Percentiles rank a stretch among this genome's conserved stretches.
These are phyloP conservation scores for Eristalis intricaria DNA, from an alignment of 2,888 invertebrate species.

Conservation along the genomic window DNA sequence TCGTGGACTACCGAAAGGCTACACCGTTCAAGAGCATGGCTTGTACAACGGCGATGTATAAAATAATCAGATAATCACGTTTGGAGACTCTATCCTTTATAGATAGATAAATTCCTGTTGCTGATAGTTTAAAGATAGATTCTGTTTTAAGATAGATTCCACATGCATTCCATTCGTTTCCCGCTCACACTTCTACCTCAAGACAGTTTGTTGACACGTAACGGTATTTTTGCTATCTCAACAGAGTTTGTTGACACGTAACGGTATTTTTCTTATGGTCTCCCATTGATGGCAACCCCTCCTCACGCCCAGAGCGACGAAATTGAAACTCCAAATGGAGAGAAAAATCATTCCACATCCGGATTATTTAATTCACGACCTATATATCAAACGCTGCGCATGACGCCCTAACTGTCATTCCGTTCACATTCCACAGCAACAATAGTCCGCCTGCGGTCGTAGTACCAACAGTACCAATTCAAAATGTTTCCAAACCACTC, in stretches of 20 bases:
- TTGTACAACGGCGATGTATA: too few species aligned
- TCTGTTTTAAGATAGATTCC: too few species aligned
- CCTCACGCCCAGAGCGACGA: background rate
- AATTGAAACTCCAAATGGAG: background rate
- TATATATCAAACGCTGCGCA: background rate
- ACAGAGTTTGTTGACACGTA: background rate
- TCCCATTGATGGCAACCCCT: background rate
- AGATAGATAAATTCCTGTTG: too few species aligned
- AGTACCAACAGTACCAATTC: background rate
- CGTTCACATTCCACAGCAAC: background rate
- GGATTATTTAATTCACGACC: background rate
- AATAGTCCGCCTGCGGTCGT: background rate
- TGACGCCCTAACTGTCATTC: background rate
- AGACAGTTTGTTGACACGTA: background rate
- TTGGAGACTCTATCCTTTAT: too few species aligned
- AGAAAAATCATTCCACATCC: background rate
- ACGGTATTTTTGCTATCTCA: background rate
- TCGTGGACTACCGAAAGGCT: too few species aligned
- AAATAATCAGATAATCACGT: too few species aligned
- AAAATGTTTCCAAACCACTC: slow-evolving; percentile 25
- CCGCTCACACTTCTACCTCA: background rate
- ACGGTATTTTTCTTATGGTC: background rate
- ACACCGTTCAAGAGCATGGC: too few species aligned
- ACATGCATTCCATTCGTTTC: too few species aligned
- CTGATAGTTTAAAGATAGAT: too few species aligned